Conservation (phyloP, 1,140 invertebrate genomes). For the Heliconius congener region DNA sequence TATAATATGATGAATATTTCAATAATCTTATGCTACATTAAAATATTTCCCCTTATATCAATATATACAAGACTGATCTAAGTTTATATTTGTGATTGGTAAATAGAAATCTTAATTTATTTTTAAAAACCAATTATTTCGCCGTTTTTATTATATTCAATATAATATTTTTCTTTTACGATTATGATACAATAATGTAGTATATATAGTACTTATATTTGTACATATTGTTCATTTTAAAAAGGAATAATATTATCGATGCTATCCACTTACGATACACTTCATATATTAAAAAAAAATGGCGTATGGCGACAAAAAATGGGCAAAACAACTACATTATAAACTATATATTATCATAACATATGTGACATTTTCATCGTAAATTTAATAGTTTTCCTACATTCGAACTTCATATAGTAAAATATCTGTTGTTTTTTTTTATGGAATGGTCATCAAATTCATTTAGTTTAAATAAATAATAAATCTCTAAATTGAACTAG, state of each 20-base stretch:
- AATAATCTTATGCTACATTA: not conserved
- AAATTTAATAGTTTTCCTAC: not conserved
- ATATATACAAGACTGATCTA: slow-evolving; percentile 6
- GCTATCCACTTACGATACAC: not conserved
- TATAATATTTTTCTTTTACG: not conserved
- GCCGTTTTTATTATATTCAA: not conserved
- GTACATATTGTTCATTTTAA: not conserved
- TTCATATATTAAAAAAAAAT: not conserved
- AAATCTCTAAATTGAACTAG: slow-evolving; percentile 6
- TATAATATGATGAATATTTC: not conserved
- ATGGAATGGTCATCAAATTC: not conserved
- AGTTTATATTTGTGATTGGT: not conserved
- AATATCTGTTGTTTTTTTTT: not conserved
- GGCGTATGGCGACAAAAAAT: not conserved
- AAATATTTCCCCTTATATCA: slow-evolving; percentile 5
- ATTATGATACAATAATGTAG: not conserved
- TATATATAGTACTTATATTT: not conserved
- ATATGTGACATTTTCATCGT: not conserved
- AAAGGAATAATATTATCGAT: not conserved
- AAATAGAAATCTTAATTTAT: no score
- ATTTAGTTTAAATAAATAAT: slow-evolving; percentile 5
- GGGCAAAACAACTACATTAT: not conserved
- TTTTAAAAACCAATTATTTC: not conserved
- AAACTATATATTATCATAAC: not conserved
- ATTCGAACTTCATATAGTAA: not conserved